Percentiles rank a stretch among this genome's conserved stretches.
Conservation (phyloP, 2,113 vertebrate species). For the Archocentrus centrarchus region DNA sequence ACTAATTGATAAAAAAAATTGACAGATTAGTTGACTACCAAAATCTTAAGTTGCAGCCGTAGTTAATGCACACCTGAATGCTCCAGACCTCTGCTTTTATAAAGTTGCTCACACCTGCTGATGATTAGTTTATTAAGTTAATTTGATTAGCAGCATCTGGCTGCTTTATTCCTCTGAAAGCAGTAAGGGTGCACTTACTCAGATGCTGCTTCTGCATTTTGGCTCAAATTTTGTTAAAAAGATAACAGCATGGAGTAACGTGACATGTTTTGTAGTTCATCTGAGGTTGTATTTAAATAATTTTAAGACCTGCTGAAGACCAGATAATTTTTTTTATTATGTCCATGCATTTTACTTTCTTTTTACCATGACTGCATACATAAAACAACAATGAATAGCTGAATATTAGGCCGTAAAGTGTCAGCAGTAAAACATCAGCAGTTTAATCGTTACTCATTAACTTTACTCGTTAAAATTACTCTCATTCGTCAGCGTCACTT, state of each 20-base stretch:
- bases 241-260: not conserved
- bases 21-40: no score
- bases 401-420: no score
- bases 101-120: accelerated
- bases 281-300: not conserved
- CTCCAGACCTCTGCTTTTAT: not conserved
- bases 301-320: not conserved
- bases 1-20: no score
- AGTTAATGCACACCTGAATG: not conserved
- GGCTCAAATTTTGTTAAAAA: not conserved
- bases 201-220: not conserved
- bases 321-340: not conserved
- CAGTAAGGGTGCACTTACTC: not conserved
- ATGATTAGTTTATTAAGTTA: not conserved
- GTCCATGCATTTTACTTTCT: not conserved
- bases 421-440: not conserved
- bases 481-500: not conserved
- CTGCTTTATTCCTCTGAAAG: not conserved
- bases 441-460: not conserved
- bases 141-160: not conserved
- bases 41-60: no score
- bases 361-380: not conserved
- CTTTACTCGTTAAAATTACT: accelerated
- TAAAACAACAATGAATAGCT: no score
- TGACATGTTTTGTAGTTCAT: not conserved